These are phyloP conservation scores for Lucinisca nassula DNA, from an alignment of 2,888 invertebrate genomes.

Conservation along the genomic window DNA sequence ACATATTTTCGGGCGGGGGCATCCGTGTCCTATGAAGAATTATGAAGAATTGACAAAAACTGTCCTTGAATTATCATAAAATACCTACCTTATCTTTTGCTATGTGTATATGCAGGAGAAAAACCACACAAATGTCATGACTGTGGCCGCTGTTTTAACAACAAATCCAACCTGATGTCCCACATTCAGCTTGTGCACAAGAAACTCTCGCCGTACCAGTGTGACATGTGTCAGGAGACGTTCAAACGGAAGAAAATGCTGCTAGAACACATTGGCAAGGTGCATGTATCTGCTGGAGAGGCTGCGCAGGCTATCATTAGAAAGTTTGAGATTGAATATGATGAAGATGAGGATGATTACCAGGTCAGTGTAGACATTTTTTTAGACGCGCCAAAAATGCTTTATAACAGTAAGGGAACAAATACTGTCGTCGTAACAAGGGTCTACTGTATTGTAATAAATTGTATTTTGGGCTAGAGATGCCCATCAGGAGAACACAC, in stretches of 20 bases:
- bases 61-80: too few species aligned
- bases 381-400: too few species aligned
- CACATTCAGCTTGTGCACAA: conserved; percentile 85
- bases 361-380: conserved; percentile 50
- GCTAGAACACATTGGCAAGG: conserved; percentile 83
- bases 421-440: too few species aligned
- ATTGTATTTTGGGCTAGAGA: too few species aligned
- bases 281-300: conserved; percentile 83
- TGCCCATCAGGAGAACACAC: too few species aligned
- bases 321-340: conserved; percentile 80
- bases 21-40: too few species aligned
- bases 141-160: conserved; percentile 85
- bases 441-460: too few species aligned
- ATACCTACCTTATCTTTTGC: too few species aligned
- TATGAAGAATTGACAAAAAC: too few species aligned
- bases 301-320: conserved; percentile 83
- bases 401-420: too few species aligned
- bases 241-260: conserved; percentile 85
- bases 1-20: too few species aligned
- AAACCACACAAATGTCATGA: conserved; percentile 85
- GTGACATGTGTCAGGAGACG: conserved; percentile 86
- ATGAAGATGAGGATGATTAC: conserved; percentile 80
- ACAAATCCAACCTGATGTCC: conserved; percentile 86
- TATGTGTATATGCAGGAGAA: conserved; percentile 76
- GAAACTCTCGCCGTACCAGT: conserved; percentile 84